Base-by-base conservation (phyloP, 2,797 vertebrate species). In the Ceryle rudis region DNA sequence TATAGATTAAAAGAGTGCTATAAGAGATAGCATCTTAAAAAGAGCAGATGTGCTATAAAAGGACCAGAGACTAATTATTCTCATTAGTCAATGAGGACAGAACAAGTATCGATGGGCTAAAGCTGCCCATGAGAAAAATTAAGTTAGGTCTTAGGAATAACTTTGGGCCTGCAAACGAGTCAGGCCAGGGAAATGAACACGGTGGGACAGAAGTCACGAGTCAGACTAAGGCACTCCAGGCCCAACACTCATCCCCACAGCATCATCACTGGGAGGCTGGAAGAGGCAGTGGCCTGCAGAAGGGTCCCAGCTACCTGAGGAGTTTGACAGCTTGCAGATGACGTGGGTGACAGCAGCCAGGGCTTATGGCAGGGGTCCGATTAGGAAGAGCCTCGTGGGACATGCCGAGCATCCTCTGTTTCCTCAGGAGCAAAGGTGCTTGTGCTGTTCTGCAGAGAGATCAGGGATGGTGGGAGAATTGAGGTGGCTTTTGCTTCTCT, bases 21-120 rank as follows among this genome's bases (percentile, higher is more conserved):
- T 11, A 6, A 95, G 91, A 1, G 51, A 96, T 81, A 79, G 7
- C 66, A 37, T 94, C 95, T 96, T 58, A 16, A 81, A 81, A 77
- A 81, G 81, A 91, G 87, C 82, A 96, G 85, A 93, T 96, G 94
- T 78, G 70, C 77, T 90, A 16, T 81, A 70, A 90, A 96, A 88
- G 79, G 66, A 72, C 70, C 49, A 77, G 69, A 33, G 47, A 14
- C 72, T 80, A 81, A 95, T 95, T 91, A 58, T 72, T 95, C 93
- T 73, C 90, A 64, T 92, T 86, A 71, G 54, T 2, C 78, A 84
- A 46, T 57, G 51, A 75, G 72, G 84, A 47, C 79, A 58, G 89
- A 21, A 72, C 19, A 33, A 93, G 72, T 66, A 61, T 35, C 1
- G 0, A 65, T 12, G n/a, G 81, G 52, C 47, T 88, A 47, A 54